Percentiles rank a stretch among this genome's conserved stretches.
phyloP scores from a whole-genome alignment of 2,888 invertebrate species.

The Morpho deidamia region DNA sequence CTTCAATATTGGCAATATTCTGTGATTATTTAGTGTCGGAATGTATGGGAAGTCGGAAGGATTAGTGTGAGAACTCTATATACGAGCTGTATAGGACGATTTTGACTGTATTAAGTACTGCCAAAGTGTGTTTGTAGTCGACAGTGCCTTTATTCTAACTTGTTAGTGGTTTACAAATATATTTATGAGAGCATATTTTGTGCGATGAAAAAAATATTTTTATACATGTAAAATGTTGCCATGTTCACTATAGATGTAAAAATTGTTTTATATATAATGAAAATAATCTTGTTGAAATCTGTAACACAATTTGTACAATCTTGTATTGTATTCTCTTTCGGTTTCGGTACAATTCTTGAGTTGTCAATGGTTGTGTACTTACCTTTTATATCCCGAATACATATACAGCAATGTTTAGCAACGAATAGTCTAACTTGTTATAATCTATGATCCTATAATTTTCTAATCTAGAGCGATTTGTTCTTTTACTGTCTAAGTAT shows the following conservation, averaged over 20 bases:
- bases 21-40: slow-evolving; percentile 65
- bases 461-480: slow-evolving; percentile 39
- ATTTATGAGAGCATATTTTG: slow-evolving; percentile 70
- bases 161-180: slow-evolving; percentile 59
- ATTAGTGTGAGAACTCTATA: slow-evolving; percentile 42
- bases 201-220: slow-evolving; percentile 67
- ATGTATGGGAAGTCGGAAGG: background rate
- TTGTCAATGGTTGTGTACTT: slow-evolving; percentile 74
- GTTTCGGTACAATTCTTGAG: slow-evolving; percentile 44
- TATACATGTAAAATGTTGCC: slow-evolving; percentile 76
- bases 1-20: slow-evolving; percentile 71
- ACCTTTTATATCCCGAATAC: slow-evolving; percentile 33
- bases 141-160: slow-evolving; percentile 73
- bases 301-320: slow-evolving; percentile 27
- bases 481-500: slow-evolving; percentile 62
- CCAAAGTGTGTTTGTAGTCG: slow-evolving; percentile 80
- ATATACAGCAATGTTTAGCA: slow-evolving; percentile 23
- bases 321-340: slow-evolving; percentile 22
- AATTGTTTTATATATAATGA: slow-evolving; percentile 40
- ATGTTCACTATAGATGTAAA: slow-evolving; percentile 70
- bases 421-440: slow-evolving; percentile 30
- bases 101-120: slow-evolving; percentile 60
- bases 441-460: slow-evolving; percentile 56
- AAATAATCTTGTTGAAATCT: slow-evolving; percentile 13
- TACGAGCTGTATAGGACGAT: slow-evolving; percentile 44